These are phyloP conservation scores for Donacobius atricapilla DNA, from an alignment of 2,113 vertebrate species.

Conservation along the genomic window DNA sequence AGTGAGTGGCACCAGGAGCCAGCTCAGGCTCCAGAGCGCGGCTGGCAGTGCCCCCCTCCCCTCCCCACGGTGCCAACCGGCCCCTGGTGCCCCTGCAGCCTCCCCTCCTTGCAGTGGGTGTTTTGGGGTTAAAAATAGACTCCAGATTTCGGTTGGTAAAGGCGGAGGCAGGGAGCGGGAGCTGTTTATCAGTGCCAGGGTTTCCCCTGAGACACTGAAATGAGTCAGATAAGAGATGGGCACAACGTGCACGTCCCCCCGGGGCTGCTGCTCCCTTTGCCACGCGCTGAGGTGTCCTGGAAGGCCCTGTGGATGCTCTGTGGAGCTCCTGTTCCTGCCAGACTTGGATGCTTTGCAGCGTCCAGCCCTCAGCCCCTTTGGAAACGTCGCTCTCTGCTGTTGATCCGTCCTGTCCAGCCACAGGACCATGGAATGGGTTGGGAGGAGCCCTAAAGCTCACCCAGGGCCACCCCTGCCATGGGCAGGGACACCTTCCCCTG, in stretches of 20 bases:
- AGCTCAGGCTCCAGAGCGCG: neutral
- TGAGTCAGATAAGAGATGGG: constrained; percentile 53
- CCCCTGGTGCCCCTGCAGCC: neutral
- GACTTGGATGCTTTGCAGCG: neutral
- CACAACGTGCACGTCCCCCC: neutral
- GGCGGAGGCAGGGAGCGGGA: constrained; percentile 40
- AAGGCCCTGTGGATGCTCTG: neutral
- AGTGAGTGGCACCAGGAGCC: neutral
- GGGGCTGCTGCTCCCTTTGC: accelerated
- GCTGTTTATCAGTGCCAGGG: constrained; percentile 53
- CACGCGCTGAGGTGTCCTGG: neutral
- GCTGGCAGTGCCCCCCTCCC: neutral
- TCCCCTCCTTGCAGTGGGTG: neutral
- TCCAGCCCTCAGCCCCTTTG: neutral
- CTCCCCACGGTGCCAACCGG: neutral
- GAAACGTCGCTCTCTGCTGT: neutral
- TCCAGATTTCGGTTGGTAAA: constrained; percentile 41
- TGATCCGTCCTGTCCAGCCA: accelerated
- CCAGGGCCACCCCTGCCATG: neutral
- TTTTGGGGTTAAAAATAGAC: constrained; percentile 58
- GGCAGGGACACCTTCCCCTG: neutral
- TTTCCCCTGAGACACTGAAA: constrained; percentile 34
- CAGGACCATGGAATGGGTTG: neutral
- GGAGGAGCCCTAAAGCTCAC: neutral
- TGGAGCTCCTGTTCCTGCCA: accelerated